These are phyloP conservation scores for Netelia inedita DNA, from an alignment of 2,888 invertebrate genomes.

Conservation along the genomic window DNA sequence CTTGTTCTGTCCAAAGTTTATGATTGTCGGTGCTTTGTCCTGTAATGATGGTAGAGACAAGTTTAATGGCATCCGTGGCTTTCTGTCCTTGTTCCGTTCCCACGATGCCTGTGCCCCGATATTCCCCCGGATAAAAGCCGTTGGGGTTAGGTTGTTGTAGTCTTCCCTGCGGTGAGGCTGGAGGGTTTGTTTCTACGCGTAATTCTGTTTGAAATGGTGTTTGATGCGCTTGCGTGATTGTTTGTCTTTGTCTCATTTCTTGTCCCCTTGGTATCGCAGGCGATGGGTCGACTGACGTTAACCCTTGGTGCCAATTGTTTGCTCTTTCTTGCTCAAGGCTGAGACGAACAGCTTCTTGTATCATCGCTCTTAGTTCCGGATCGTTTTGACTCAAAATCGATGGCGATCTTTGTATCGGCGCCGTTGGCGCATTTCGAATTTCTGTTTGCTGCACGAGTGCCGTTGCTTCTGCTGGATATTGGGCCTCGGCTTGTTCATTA, in stretches of 20 bases:
- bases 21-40: slow-evolving; percentile 32
- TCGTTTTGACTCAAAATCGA: slow-evolving; percentile 33
- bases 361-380: slow-evolving; percentile 31
- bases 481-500: not conserved
- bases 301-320: not conserved
- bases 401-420: not conserved
- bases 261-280: not conserved
- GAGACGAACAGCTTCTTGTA: slow-evolving; percentile 25
- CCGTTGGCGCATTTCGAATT: not conserved
- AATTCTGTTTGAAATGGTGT: not conserved
- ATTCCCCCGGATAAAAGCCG: slow-evolving; percentile 42
- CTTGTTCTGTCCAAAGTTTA: slow-evolving; percentile 34
- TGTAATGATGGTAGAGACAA: slow-evolving; percentile 11
- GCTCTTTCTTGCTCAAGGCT: slow-evolving; percentile 12
- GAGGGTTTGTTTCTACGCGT: not conserved
- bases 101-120: slow-evolving; percentile 25
- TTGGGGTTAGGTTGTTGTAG: slow-evolving; percentile 23
- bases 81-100: slow-evolving; percentile 11
- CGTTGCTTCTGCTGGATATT: not conserved
- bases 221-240: not conserved
- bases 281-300: slow-evolving; percentile 8
- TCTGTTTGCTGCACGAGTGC: not conserved
- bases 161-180: slow-evolving; percentile 6
- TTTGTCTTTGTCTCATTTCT: not conserved
- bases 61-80: slow-evolving; percentile 20